phyloP scores from a whole-genome alignment of 1,140 invertebrate genomes.

The Zaprionus camerounensis region DNA sequence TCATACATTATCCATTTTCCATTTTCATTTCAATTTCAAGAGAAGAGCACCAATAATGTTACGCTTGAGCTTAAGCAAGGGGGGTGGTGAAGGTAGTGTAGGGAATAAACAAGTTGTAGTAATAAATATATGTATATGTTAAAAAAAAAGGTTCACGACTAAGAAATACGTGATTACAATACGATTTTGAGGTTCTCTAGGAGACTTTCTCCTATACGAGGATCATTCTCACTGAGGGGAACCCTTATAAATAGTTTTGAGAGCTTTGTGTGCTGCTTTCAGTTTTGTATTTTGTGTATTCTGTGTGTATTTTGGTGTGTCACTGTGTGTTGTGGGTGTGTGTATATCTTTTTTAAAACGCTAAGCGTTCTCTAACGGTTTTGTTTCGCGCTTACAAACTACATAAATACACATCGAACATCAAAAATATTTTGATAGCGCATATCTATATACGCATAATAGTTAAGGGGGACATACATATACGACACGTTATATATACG shows the following conservation, averaged over 20 bases:
- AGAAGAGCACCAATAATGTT: slow-evolving; percentile 77
- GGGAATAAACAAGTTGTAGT: slow-evolving; percentile 46
- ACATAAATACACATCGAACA: slow-evolving; percentile 81
- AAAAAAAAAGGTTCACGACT: slow-evolving; percentile 36
- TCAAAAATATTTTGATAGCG: slow-evolving; percentile 75
- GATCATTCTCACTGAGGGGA: slow-evolving; percentile 1
- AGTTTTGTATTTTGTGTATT: slow-evolving; percentile 26
- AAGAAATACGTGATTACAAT: slow-evolving; percentile 56
- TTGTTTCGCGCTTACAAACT: slow-evolving; percentile 70
- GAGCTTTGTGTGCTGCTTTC: slow-evolving; percentile 34
- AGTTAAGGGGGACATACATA: slow-evolving; percentile 20
- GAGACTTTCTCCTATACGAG: slow-evolving; percentile 4
- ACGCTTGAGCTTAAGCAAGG: slow-evolving; percentile 66
- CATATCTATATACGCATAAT: slow-evolving; percentile 51
- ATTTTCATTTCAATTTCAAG: slow-evolving; percentile 36
- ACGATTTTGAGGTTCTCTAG: slow-evolving; percentile 17
- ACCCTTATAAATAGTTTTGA: slow-evolving; percentile 29
- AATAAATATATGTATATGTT: slow-evolving; percentile 52
- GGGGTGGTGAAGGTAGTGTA: neutral
- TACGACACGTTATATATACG: neutral
- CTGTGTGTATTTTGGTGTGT: slow-evolving; percentile 20
- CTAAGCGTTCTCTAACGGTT: slow-evolving; percentile 79
- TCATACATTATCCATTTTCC: slow-evolving; percentile 27
- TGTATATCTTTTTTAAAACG: slow-evolving; percentile 70
- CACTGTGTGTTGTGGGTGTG: slow-evolving; percentile 25